Conservation (phyloP, 2,888 invertebrate species). For the Saturnia japonica region DNA sequence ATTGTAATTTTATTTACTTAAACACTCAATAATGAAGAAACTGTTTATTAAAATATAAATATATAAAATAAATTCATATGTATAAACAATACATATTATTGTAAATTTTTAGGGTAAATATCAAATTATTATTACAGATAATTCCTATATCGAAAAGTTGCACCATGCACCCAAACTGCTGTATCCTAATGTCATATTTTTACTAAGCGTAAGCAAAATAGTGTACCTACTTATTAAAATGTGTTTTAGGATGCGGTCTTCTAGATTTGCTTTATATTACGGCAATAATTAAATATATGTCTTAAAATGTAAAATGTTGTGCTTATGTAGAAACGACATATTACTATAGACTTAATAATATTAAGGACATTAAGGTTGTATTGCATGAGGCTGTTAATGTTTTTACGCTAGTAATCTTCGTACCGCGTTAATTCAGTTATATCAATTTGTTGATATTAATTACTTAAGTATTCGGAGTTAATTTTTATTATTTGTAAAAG, state of each 20-base stretch:
- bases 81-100: no score
- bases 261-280: slow-evolving; percentile 23
- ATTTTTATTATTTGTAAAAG: not conserved
- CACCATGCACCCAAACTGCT: not conserved
- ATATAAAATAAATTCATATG: no score
- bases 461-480: not conserved
- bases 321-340: slow-evolving; percentile 50
- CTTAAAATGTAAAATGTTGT: slow-evolving; percentile 70
- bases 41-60: not conserved
- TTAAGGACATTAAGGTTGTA: slow-evolving; percentile 64
- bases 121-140: no score
- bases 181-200: slow-evolving; percentile 6
- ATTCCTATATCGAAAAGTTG: not conserved
- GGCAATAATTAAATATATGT: slow-evolving; percentile 68
- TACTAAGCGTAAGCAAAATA: slow-evolving; percentile 11
- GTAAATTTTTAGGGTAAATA: no score
- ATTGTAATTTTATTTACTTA: not conserved
- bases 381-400: slow-evolving; percentile 64
- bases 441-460: not conserved
- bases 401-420: slow-evolving; percentile 45
- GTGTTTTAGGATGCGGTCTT: slow-evolving; percentile 3
- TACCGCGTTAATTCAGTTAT: slow-evolving; percentile 32
- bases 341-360: slow-evolving; percentile 52
- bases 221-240: slow-evolving; percentile 15
- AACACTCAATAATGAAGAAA: not conserved